These are phyloP conservation scores for Dusona sp. DNA, from an alignment of 2,888 invertebrate species.

Conservation along the genomic window DNA sequence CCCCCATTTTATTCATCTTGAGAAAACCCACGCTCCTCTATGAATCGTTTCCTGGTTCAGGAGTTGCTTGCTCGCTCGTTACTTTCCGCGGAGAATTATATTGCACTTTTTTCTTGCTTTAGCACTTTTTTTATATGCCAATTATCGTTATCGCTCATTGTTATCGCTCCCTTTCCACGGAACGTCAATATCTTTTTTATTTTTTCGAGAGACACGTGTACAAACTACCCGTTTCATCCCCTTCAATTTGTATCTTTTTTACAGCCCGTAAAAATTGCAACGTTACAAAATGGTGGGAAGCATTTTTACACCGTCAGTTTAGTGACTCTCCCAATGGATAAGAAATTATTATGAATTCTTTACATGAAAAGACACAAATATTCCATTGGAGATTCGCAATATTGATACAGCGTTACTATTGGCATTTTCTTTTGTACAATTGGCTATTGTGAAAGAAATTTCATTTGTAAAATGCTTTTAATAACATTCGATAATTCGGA, in stretches of 20 bases:
- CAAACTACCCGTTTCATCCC: conserved; percentile 27
- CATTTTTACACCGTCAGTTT: background rate
- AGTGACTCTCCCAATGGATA: background rate
- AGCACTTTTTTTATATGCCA: conserved; percentile 8
- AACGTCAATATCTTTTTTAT: background rate
- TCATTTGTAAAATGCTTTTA: background rate
- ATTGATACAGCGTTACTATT: background rate
- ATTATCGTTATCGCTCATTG: conserved; percentile 32
- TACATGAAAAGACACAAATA: background rate
- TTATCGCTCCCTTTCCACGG: background rate
- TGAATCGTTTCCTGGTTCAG: conserved; percentile 19
- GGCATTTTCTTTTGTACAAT: background rate
- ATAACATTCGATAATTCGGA: background rate
- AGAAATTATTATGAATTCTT: background rate
- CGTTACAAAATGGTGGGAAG: background rate
- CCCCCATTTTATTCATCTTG: conserved; percentile 17
- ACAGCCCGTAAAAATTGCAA: background rate
- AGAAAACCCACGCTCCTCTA: conserved; percentile 22
- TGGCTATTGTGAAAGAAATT: background rate
- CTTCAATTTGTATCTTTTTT: conserved; percentile 8
- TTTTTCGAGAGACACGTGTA: conserved; percentile 13
- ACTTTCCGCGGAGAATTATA: background rate
- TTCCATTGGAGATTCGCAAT: background rate
- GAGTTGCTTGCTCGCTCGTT: background rate
- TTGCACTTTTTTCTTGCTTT: background rate